Base-by-base conservation (phyloP, 2,113 vertebrate genomes). In the Cepphus grylle region DNA sequence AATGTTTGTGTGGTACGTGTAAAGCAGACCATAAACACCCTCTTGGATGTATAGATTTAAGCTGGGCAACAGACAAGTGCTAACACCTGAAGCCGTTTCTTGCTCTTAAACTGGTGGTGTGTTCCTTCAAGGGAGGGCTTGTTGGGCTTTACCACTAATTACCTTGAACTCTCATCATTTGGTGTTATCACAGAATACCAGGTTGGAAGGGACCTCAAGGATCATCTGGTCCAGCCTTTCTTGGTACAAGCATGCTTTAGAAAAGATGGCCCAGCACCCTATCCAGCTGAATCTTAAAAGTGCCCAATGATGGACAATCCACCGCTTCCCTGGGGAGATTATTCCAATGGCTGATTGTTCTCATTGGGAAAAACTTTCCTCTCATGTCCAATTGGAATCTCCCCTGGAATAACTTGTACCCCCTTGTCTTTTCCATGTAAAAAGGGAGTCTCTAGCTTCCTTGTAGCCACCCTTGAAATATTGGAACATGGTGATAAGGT, bases 1-100 rank as follows among this genome's bases (percentile, higher is more conserved):
- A 12, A 4, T 1, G 15, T 15, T 40, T 40, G 34, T 53, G 55
- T 1, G 2, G 19, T 14, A 11, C 4, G 12, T 8, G 15, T 42
- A 21, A 65, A 49, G 20, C 42, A 6, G 11, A 16, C 9, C 3
- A 0, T 9, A 7, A 15, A 7, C 9, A 2, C 8, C 20, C 23
- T 5, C 25, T 34, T 12, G 52, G 32, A 1, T 43, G 7, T 8
- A 4, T 1, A 11, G 32, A 4, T 17, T 20, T 16, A 30, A 73
- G 11, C 18, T 26, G 52, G 29, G 32, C 6, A 3, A 16, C 32
- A 14, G 26, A 1, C 4, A 9, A 6, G 9, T 6, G 8, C 12
- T 5, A 22, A 43, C 29, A 5, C 29, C 25, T 27, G 38, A 12
- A 45, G 30, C 19, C 6, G 2, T 27, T 32, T n/a, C 11, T 4